phyloP scores from a whole-genome alignment of 2,888 invertebrate genomes.

The Ernsta delagoae region DNA sequence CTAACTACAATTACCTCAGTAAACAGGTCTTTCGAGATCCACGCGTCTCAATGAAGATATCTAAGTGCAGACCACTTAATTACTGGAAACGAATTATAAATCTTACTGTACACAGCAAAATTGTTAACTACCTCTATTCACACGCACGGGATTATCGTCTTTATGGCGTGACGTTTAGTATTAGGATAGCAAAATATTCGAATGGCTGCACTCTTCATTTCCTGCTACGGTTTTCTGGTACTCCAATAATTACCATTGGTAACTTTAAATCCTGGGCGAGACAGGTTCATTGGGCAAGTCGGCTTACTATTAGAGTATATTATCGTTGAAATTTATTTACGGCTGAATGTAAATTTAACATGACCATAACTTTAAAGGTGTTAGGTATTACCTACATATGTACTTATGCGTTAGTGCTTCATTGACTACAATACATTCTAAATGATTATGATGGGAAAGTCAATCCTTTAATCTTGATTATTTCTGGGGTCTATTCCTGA shows the following conservation, averaged over 20 bases:
- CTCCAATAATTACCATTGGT: constrained; percentile 38
- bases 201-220: neutral
- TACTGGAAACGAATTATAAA: constrained; percentile 49
- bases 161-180: neutral
- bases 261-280: constrained; percentile 47
- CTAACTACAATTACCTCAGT: constrained; percentile 57
- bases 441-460: too few relatives aligned
- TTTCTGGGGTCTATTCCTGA: too few relatives aligned
- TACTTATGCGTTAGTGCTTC: too few relatives aligned
- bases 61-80: constrained; percentile 49
- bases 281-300: constrained; percentile 46
- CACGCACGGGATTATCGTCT: constrained; percentile 11
- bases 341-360: constrained; percentile 6
- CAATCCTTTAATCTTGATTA: too few relatives aligned
- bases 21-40: constrained; percentile 56
- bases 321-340: constrained; percentile 47
- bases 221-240: constrained; percentile 42
- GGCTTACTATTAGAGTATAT: constrained; percentile 43
- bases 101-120: constrained; percentile 40
- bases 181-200: constrained; percentile 12
- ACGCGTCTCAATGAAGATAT: constrained; percentile 51
- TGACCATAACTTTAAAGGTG: neutral
- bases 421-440: too few relatives aligned
- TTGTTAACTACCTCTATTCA: constrained; percentile 24
- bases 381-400: neutral